Evolutionary conservation across 2,888 invertebrate genomes (phyloP).

Genomic region (Sarcophaga caerulescens): DNA sequence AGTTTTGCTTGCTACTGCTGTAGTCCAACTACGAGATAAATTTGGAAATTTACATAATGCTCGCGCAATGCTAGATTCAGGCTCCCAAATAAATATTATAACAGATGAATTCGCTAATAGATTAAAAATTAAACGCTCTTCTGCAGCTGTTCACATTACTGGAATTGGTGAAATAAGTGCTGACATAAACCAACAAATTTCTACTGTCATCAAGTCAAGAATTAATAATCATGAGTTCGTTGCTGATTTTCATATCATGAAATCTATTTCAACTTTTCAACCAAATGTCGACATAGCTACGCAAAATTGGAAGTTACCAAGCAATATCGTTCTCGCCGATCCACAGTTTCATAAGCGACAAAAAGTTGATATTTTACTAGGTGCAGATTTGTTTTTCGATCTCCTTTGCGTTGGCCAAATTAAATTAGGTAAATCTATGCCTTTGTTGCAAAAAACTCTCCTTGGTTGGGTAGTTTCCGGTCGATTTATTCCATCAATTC

Average conservation of each 20-base stretch:
- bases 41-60: slow-evolving; percentile 11
- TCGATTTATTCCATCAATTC: background rate
- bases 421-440: slow-evolving; percentile 20
- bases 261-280: slow-evolving; percentile 35
- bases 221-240: slow-evolving; percentile 26
- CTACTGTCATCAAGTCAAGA: slow-evolving; percentile 19
- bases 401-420: slow-evolving; percentile 33
- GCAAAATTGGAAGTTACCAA: slow-evolving; percentile 29
- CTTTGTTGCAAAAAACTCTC: slow-evolving; percentile 44
- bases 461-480: slow-evolving; percentile 49
- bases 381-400: slow-evolving; percentile 32
- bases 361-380: slow-evolving; percentile 37
- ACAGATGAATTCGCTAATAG: background rate
- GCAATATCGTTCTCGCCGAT: slow-evolving; percentile 43
- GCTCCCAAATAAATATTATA: slow-evolving; percentile 23
- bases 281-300: slow-evolving; percentile 25
- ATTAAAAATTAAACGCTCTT: background rate
- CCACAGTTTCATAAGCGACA: slow-evolving; percentile 39
- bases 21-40: slow-evolving; percentile 3
- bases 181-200: slow-evolving; percentile 1
- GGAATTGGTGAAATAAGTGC: slow-evolving; percentile 11
- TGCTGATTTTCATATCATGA: slow-evolving; percentile 30
- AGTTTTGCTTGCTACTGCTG: slow-evolving; percentile 23
- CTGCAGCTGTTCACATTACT: background rate
- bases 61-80: slow-evolving; percentile 23